A percentile compares a stretch with the other conserved stretches of the same genome.
Conservation (phyloP, 2,888 invertebrate species). For the Melipona bicolor region DNA sequence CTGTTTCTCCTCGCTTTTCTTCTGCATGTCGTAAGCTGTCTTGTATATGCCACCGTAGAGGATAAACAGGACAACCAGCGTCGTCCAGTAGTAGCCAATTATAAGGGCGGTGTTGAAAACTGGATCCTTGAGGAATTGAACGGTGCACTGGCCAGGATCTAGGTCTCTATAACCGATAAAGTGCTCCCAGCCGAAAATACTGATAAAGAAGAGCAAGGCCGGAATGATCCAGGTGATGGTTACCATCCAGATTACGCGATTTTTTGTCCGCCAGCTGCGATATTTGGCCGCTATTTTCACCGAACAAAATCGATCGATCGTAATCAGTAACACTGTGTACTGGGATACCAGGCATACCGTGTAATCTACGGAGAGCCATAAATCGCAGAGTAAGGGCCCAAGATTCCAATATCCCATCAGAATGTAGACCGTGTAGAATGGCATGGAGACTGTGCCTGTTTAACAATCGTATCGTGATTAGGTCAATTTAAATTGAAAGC, state of each 20-base stretch:
- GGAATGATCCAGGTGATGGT: conserved; percentile 99
- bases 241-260: conserved; percentile 97
- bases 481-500: conserved; percentile 4
- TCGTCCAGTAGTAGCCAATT: conserved; percentile 99
- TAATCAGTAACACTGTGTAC: conserved; percentile 99
- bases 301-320: conserved; percentile 99
- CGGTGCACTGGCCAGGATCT: conserved; percentile 95
- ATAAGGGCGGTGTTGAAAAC: conserved; percentile 98
- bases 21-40: conserved; percentile 98
- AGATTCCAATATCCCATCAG: conserved; percentile 98
- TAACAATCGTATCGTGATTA: conserved; percentile 42
- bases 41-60: conserved; percentile 99
- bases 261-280: conserved; percentile 97
- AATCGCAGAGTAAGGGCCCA: conserved; percentile 97
- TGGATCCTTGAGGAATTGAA: conserved; percentile 98
- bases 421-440: conserved; percentile 99
- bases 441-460: conserved; percentile 97
- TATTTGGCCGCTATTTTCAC: conserved; percentile 99
- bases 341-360: conserved; percentile 99
- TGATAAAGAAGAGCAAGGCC: conserved; percentile 97
- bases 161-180: conserved; percentile 97
- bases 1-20: conserved; percentile 98
- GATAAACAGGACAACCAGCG: conserved; percentile 96
- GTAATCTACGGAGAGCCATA: conserved; percentile 99
- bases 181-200: conserved; percentile 99